Evolutionary conservation across 2,113 vertebrate genomes (phyloP).

Genomic region (Oxyura jamaicensis): DNA sequence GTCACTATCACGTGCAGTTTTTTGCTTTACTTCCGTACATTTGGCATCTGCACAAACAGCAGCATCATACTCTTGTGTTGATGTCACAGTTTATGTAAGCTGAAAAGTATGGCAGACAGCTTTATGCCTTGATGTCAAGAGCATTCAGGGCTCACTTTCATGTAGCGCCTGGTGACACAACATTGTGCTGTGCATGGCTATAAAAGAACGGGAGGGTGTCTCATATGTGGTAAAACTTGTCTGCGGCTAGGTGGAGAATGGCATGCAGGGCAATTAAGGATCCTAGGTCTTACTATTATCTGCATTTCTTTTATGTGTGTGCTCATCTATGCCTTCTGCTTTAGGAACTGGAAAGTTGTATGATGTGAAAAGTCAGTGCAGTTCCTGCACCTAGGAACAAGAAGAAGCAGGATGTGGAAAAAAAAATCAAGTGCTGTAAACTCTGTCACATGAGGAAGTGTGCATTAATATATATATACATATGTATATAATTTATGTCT

Average conservation of each 20-base stretch:
- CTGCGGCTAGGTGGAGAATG: background rate
- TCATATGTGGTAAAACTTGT: accelerated
- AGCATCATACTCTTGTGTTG: background rate
- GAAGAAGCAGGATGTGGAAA: slow-evolving; percentile 5
- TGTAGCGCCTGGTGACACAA: accelerated
- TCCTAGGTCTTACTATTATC: background rate
- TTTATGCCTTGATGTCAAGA: no score
- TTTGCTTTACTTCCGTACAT: background rate
- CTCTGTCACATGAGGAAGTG: slow-evolving; percentile 4
- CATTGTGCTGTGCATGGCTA: background rate
- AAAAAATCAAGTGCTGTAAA: background rate
- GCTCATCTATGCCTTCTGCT: background rate
- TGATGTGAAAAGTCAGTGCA: accelerated
- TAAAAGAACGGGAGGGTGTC: background rate
- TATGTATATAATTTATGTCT: background rate
- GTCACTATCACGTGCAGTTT: accelerated
- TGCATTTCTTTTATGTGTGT: background rate
- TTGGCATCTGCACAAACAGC: background rate
- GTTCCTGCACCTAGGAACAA: background rate
- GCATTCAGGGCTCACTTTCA: background rate
- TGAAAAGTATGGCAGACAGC: background rate
- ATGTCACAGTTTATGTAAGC: background rate
- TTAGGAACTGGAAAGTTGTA: background rate
- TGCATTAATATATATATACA: background rate
- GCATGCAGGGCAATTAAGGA: background rate